Evolutionary conservation across 1,140 invertebrate genomes (phyloP).

Genomic region (Paraescarpia echinospica): DNA sequence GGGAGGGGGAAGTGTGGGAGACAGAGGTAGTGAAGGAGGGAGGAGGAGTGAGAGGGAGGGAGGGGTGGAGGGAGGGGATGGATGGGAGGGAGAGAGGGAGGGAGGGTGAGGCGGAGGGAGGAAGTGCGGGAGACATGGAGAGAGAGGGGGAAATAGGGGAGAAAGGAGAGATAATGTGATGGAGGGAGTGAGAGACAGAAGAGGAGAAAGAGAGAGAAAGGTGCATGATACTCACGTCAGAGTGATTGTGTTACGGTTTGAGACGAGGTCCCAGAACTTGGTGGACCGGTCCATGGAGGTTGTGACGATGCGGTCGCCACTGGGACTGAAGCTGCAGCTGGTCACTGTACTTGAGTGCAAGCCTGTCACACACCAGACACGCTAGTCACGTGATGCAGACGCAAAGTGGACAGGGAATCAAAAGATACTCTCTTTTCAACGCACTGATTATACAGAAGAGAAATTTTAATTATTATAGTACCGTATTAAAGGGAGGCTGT

Average conservation of each 20-base stretch:
- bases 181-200: neutral
- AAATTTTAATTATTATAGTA: no score
- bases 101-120: no score
- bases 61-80: no score
- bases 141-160: no score
- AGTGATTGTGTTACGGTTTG: constrained; percentile 46
- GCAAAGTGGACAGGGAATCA: no score
- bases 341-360: constrained; percentile 51
- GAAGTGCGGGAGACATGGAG: no score
- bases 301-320: constrained; percentile 52
- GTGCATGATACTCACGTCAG: constrained; percentile 40
- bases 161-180: neutral
- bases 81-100: no score
- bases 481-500: no score
- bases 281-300: constrained; percentile 55
- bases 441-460: no score
- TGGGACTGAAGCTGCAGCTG: constrained; percentile 46
- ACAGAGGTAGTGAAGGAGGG: neutral
- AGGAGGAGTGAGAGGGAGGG: no score
- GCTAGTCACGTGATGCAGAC: no score
- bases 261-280: constrained; percentile 53
- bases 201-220: neutral
- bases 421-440: no score
- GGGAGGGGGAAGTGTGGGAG: neutral
- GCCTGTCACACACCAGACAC: neutral